These are phyloP conservation scores for Enteromius radiatus DNA, from an alignment of 2,797 vertebrate species.

Conservation along the genomic window DNA sequence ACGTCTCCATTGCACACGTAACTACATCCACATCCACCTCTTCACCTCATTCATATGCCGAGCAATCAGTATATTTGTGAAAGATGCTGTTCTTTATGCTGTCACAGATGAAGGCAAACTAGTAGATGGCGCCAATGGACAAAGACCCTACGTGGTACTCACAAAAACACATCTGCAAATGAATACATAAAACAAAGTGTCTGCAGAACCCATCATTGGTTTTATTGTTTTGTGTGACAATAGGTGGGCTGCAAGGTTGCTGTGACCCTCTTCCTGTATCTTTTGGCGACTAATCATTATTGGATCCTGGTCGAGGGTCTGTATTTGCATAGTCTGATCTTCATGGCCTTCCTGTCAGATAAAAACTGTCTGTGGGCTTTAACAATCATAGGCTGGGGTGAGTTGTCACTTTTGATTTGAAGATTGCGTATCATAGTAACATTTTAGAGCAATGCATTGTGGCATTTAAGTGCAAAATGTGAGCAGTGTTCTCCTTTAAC, in stretches of 20 bases:
- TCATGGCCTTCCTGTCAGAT: slow-evolving; percentile 93
- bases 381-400: slow-evolving; percentile 92
- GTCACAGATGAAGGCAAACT: slow-evolving; percentile 61
- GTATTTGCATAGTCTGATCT: slow-evolving; percentile 92
- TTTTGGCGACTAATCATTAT: slow-evolving; percentile 93
- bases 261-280: slow-evolving; percentile 91
- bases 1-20: slow-evolving; percentile 90
- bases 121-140: slow-evolving; percentile 58
- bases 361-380: slow-evolving; percentile 91
- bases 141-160: slow-evolving; percentile 62
- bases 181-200: slow-evolving; percentile 4
- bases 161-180: slow-evolving; percentile 26
- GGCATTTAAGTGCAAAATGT: background rate
- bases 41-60: slow-evolving; percentile 92
- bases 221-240: background rate
- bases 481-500: background rate
- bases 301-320: slow-evolving; percentile 95
- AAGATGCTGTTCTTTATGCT: slow-evolving; percentile 86
- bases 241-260: slow-evolving; percentile 90
- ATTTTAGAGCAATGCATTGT: background rate
- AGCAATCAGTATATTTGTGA: slow-evolving; percentile 89
- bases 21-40: slow-evolving; percentile 92
- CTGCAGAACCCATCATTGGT: background rate
- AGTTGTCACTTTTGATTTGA: slow-evolving; percentile 50
- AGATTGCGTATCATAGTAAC: background rate